These are phyloP conservation scores for Tridacna gigas DNA, from an alignment of 2,888 invertebrate genomes.

Conservation along the genomic window DNA sequence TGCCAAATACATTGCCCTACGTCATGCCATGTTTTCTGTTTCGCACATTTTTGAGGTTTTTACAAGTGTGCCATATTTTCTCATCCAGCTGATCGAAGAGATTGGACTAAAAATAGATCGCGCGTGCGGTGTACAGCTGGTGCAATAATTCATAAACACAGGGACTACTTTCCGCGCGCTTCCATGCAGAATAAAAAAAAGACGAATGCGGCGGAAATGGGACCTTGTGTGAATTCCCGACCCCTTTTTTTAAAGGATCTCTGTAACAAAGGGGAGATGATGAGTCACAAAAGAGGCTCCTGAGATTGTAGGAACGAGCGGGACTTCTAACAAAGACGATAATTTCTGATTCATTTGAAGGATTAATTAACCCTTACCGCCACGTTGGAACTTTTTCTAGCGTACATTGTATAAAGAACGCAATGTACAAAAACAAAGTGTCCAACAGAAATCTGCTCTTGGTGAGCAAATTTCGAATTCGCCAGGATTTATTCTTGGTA, in stretches of 20 bases:
- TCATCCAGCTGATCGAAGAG: slow-evolving; percentile 50
- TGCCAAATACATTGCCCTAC: slow-evolving; percentile 8
- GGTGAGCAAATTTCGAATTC: no score
- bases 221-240: slow-evolving; percentile 24
- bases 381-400: no score
- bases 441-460: no score
- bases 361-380: background rate
- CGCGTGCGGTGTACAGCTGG: slow-evolving; percentile 55
- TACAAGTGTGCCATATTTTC: slow-evolving; percentile 47
- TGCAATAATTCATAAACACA: slow-evolving; percentile 22
- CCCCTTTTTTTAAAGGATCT: slow-evolving; percentile 23
- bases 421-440: no score
- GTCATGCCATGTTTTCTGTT: slow-evolving; percentile 15
- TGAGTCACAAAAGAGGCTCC: slow-evolving; percentile 21
- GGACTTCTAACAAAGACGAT: slow-evolving; percentile 15
- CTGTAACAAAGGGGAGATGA: slow-evolving; percentile 19
- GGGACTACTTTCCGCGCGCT: slow-evolving; percentile 6
- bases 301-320: background rate
- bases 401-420: no score
- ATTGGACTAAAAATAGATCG: slow-evolving; percentile 47
- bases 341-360: slow-evolving; percentile 12
- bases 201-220: background rate
- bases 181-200: background rate
- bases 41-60: slow-evolving; percentile 56
- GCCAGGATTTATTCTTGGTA: no score